Conservation (phyloP, 64 coral and sea anemone genomes). For the Stichodactyla helianthus region DNA sequence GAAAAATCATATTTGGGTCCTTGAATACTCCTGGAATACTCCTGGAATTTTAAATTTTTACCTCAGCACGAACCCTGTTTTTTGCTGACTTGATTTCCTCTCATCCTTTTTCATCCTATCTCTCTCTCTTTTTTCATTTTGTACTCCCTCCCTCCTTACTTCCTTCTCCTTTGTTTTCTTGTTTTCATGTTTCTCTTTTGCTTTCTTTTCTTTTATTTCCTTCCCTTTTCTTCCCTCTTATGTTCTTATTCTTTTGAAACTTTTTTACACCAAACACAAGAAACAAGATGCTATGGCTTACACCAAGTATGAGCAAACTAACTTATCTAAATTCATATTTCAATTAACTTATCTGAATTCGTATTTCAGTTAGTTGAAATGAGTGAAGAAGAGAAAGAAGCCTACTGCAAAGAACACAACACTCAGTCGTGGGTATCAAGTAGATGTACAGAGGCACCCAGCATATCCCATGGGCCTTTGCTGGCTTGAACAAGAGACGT, state of each 20-base stretch:
- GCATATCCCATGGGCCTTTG: neutral
- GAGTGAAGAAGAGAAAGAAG: slow-evolving; percentile 67
- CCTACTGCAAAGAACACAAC: slow-evolving; percentile 75
- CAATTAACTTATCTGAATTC: neutral
- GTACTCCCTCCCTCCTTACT: neutral
- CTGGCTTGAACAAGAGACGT: neutral
- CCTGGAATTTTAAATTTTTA: too few relatives aligned
- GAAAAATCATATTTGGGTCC: too few relatives aligned
- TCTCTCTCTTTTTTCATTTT: too few relatives aligned
- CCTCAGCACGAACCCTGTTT: too few relatives aligned
- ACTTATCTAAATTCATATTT: neutral
- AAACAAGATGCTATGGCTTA: neutral
- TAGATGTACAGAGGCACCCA: neutral
- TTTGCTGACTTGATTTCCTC: too few relatives aligned
- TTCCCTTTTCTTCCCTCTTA: neutral
- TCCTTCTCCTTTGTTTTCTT: too few relatives aligned
- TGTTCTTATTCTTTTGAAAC: neutral
- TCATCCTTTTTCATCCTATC: too few relatives aligned
- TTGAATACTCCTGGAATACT: too few relatives aligned
- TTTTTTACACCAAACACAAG: neutral
- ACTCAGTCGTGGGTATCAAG: slow-evolving; percentile 50
- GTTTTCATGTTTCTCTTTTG: neutral
- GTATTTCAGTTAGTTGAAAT: slow-evolving; percentile 68
- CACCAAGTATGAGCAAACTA: neutral
- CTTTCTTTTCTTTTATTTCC: neutral